Percentiles rank a stretch among this genome's conserved stretches.
phyloP scores from a whole-genome alignment of 2,113 vertebrate genomes.

The Psettodes erumei region DNA sequence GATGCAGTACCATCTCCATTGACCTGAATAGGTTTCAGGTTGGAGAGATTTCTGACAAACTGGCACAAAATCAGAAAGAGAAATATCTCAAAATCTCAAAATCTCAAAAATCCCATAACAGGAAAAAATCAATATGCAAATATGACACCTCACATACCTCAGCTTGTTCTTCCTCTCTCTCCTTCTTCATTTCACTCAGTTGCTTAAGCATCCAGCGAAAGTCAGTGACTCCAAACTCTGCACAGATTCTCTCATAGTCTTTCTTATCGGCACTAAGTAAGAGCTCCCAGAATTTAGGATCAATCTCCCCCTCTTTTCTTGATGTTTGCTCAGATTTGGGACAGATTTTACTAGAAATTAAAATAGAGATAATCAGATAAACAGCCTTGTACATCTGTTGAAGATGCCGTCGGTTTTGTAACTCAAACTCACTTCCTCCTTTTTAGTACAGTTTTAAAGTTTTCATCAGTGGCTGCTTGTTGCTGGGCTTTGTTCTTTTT shows the following conservation, averaged over 20 bases:
- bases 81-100: not conserved
- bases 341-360: constrained; percentile 62
- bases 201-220: constrained; percentile 90
- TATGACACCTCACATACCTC: constrained; percentile 71
- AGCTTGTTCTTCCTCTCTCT: constrained; percentile 81
- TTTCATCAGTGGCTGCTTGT: not conserved
- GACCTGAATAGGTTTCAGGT: constrained; percentile 82
- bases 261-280: constrained; percentile 86
- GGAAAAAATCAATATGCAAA: not conserved
- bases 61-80: constrained; percentile 51
- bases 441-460: constrained; percentile 70
- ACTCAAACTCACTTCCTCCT: constrained; percentile 66
- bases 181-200: constrained; percentile 85
- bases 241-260: constrained; percentile 89
- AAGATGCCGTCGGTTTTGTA: not conserved
- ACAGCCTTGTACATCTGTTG: not conserved
- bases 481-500: constrained; percentile 79
- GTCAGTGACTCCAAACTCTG: constrained; percentile 87
- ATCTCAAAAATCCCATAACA: no score
- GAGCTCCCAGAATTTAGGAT: constrained; percentile 87
- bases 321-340: constrained; percentile 48
- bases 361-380: not conserved
- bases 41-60: constrained; percentile 83
- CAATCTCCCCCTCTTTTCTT: constrained; percentile 75
- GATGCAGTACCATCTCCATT: constrained; percentile 79